Evolutionary conservation across 2,113 vertebrate genomes (phyloP), one percentile per base, ranked within the genome.

Genomic region (Oryzias celebensis): DNA sequence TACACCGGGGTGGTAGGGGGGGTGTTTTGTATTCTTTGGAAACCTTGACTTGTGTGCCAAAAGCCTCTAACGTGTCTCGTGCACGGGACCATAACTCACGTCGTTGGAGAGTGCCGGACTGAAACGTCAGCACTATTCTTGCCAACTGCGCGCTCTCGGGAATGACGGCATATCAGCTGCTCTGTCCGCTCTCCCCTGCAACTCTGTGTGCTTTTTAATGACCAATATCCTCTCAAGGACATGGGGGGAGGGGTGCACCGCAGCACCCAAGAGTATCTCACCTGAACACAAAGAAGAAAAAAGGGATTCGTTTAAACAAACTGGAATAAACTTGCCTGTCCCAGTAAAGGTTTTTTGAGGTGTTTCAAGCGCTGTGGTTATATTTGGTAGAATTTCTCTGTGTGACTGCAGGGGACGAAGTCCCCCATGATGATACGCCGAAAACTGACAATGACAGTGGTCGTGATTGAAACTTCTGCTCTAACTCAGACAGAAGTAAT

Each of bases 41-140:
- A 68, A 69, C 58, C 56, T 45, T n/a, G 74, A 65, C 36, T 44
- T 59, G 65, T 52, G 73, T 65, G 77, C 75, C 73, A 80, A 74
- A 74, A 78, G 68, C 76, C 68, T 83, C 79, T 45, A 68, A 76
- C 75, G 68, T 67, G 63, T 78, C 75, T 81, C 58, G 47, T 44
- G 68, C 71, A 65, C 52, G 64, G 73, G 73, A 79, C 76, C 71
- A 78, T 88, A 85, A 89, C 65, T 85, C 80, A 80, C 26, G 4
- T 77, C 75, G 62, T 57, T 41, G 59, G 70, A 78, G 77, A 79
- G 68, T 58, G 68, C 72, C 52, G 69, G 56, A 81, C 78, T 87
- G 85, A 61, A 85, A 83, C 57, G 82, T 88, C 90, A 88, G 87
- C 88, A 88, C 58, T 84, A 75, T 89, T 85, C 78, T 77, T 86